Conservation (phyloP, 2,113 vertebrate genomes). For the Chlorodrepanis virens region DNA sequence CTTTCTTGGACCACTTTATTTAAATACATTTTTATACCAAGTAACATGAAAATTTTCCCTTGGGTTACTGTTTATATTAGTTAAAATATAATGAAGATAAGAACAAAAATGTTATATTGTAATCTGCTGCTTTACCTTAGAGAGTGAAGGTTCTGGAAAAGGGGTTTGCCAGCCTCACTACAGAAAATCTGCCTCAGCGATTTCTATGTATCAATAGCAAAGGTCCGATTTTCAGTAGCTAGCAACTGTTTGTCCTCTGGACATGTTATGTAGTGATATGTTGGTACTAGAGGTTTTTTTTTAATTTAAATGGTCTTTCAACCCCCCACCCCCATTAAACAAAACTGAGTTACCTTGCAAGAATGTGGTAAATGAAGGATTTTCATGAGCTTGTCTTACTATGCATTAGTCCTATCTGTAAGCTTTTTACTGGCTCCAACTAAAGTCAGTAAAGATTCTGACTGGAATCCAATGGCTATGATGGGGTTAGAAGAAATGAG, state of each 20-base stretch:
- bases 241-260: not conserved
- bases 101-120: not conserved
- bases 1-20: not conserved
- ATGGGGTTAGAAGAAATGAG: not conserved
- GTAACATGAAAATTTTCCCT: not conserved
- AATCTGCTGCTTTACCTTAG: not conserved
- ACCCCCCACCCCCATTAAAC: too few relatives aligned
- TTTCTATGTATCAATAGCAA: not conserved
- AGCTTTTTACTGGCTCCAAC: not conserved
- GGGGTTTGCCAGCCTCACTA: fast-evolving
- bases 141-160: not conserved
- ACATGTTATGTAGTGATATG: not conserved
- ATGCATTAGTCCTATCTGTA: not conserved
- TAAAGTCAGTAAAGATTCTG: not conserved
- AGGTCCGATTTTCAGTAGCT: not conserved
- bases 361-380: not conserved
- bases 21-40: not conserved
- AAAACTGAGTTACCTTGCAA: not conserved
- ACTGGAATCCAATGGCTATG: not conserved
- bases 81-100: not conserved
- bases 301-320: not conserved
- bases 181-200: not conserved
- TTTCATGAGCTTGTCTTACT: not conserved
- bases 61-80: not conserved
- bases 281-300: not conserved